phyloP scores from a whole-genome alignment of 2,888 invertebrate species.

The Alviniconcha strummeri region DNA sequence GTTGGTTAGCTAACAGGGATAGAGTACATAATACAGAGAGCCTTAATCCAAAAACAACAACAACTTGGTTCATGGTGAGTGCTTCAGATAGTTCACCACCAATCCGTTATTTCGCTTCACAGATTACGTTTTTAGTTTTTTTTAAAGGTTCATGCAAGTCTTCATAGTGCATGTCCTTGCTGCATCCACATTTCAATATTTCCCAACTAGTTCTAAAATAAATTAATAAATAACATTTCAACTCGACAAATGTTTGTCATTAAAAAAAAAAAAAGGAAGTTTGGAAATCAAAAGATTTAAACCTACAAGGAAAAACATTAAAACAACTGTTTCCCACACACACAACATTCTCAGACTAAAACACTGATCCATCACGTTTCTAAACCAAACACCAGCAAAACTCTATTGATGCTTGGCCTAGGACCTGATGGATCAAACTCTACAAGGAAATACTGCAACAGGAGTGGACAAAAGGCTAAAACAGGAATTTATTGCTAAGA shows the following conservation, averaged over 20 bases:
- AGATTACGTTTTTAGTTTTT: neutral
- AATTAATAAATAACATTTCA: neutral
- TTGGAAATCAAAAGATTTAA: conserved; percentile 1
- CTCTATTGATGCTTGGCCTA: no score
- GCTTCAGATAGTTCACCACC: no score
- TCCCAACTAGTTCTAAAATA: neutral
- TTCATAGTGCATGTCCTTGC: no score
- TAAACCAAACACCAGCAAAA: no score
- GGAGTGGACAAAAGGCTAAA: neutral
- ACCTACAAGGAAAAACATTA: conserved; percentile 2
- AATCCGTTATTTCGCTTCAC: neutral
- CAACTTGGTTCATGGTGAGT: no score
- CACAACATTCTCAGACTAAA: conserved; percentile 12
- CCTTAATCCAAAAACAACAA: neutral
- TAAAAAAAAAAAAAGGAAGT: neutral
- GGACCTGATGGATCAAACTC: neutral
- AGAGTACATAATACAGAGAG: conserved; percentile 22
- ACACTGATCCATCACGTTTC: no score
- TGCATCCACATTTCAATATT: no score
- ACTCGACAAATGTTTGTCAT: neutral
- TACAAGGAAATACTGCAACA: conserved; percentile 13
- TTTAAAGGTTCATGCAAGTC: neutral
- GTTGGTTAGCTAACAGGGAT: neutral
- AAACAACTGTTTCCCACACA: conserved; percentile 22
- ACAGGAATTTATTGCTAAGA: conserved; percentile 9